These are phyloP conservation scores for Otocyon megalotis DNA, from an alignment of 2,113 vertebrate species.

Conservation along the genomic window DNA sequence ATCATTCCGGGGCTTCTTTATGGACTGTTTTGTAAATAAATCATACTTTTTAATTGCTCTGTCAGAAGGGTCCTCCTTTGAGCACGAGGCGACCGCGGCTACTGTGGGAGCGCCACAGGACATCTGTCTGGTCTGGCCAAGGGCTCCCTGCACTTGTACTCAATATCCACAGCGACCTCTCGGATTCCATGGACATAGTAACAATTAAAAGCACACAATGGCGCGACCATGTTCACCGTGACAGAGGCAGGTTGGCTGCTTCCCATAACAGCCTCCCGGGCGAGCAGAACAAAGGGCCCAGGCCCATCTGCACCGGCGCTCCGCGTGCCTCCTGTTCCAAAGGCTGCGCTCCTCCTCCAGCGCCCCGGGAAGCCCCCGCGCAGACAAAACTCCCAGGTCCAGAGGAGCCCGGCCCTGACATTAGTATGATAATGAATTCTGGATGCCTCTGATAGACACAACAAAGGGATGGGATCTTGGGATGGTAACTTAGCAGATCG, in stretches of 20 bases:
- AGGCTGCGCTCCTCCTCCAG: slow-evolving; percentile 85
- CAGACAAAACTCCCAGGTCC: slow-evolving; percentile 88
- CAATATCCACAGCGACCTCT: slow-evolving; percentile 87
- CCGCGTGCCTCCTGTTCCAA: slow-evolving; percentile 88
- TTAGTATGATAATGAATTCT: slow-evolving; percentile 87
- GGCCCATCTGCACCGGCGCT: slow-evolving; percentile 84
- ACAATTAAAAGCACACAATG: slow-evolving; percentile 89
- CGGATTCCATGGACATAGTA: slow-evolving; percentile 87
- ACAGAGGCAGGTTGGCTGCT: slow-evolving; percentile 88
- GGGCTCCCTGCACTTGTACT: slow-evolving; percentile 86
- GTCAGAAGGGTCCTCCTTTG: slow-evolving; percentile 83
- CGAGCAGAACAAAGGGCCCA: slow-evolving; percentile 84
- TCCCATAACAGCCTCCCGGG: slow-evolving; percentile 88
- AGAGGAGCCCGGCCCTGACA: slow-evolving; percentile 84
- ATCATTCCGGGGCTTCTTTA: slow-evolving; percentile 76
- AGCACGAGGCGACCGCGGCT: slow-evolving; percentile 84
- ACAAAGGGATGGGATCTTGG: slow-evolving; percentile 85
- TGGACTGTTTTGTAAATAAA: slow-evolving; percentile 85
- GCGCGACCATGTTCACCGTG: slow-evolving; percentile 85
- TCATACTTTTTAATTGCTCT: slow-evolving; percentile 86
- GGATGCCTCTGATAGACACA: slow-evolving; percentile 84
- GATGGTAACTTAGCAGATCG: slow-evolving; percentile 81
- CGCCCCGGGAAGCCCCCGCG: slow-evolving; percentile 88
- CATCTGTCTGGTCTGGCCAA: slow-evolving; percentile 87
- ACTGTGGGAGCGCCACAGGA: slow-evolving; percentile 85